A percentile compares a stretch with the other conserved stretches of the same genome.
Conservation (phyloP, 2,888 invertebrate species). For the Morpho deidamia region DNA sequence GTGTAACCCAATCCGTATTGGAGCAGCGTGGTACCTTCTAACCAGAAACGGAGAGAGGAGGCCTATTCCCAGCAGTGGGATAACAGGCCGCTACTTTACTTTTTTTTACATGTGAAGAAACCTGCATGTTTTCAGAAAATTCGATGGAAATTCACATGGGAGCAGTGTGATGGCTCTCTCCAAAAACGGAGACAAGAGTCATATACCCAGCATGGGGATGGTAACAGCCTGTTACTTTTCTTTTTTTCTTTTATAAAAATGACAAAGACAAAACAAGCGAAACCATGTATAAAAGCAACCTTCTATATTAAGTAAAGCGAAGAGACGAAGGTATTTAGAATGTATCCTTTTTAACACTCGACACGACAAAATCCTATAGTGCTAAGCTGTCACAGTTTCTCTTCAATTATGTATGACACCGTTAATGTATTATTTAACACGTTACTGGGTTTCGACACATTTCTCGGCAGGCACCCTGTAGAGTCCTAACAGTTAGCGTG, state of each 20-base stretch:
- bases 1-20: no score
- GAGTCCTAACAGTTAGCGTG: constrained; percentile 37
- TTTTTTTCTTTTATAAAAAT: background rate
- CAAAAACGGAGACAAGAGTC: no score
- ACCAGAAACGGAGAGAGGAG: no score
- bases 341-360: constrained; percentile 11
- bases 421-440: constrained; percentile 73
- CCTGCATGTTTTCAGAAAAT: no score
- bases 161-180: no score
- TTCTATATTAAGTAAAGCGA: background rate
- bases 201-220: no score
- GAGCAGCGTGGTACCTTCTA: no score
- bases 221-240: background rate
- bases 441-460: constrained; percentile 58
- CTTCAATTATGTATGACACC: constrained; percentile 65
- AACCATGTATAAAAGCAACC: no score
- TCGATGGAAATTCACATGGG: no score
- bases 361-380: constrained; percentile 12
- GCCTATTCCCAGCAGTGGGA: no score
- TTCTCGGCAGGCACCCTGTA: constrained; percentile 56
- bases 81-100: no score
- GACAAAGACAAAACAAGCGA: background rate
- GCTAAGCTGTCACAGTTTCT: constrained; percentile 30
- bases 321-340: background rate
- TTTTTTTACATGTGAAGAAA: no score